Conservation (phyloP, 2,888 invertebrate genomes). For the Synergus itoensis region DNA sequence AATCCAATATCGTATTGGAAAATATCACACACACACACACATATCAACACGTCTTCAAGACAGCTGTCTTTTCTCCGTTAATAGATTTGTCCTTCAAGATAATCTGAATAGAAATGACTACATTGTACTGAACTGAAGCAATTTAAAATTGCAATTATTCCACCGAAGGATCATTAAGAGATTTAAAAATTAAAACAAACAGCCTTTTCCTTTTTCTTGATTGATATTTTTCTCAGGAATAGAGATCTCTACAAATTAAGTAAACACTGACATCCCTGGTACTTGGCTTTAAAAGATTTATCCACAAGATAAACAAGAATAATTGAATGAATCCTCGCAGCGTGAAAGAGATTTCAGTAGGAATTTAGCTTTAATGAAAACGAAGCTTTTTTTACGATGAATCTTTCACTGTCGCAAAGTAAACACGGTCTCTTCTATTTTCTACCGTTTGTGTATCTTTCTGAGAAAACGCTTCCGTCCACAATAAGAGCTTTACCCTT, state of each 20-base stretch:
- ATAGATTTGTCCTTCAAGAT: slow-evolving; percentile 28
- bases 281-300: neutral
- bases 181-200: neutral
- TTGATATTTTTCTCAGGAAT: neutral
- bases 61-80: slow-evolving; percentile 7
- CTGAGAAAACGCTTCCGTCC: slow-evolving; percentile 2
- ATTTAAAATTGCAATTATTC: neutral
- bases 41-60: neutral
- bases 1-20: slow-evolving; percentile 15
- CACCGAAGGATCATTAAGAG: neutral
- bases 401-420: slow-evolving; percentile 25
- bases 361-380: slow-evolving; percentile 32
- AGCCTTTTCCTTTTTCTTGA: neutral
- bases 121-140: slow-evolving; percentile 13
- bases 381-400: neutral
- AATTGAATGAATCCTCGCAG: slow-evolving; percentile 10
- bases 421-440: slow-evolving; percentile 21
- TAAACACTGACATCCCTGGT: neutral
- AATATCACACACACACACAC: neutral
- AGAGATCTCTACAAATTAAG: neutral
- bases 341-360: neutral
- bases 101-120: slow-evolving; percentile 30
- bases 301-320: neutral
- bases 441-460: slow-evolving; percentile 17
- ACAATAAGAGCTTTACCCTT: slow-evolving; percentile 37